These are phyloP conservation scores for Oncorhynchus nerka DNA, from an alignment of 2,113 vertebrate species.

Conservation along the genomic window DNA sequence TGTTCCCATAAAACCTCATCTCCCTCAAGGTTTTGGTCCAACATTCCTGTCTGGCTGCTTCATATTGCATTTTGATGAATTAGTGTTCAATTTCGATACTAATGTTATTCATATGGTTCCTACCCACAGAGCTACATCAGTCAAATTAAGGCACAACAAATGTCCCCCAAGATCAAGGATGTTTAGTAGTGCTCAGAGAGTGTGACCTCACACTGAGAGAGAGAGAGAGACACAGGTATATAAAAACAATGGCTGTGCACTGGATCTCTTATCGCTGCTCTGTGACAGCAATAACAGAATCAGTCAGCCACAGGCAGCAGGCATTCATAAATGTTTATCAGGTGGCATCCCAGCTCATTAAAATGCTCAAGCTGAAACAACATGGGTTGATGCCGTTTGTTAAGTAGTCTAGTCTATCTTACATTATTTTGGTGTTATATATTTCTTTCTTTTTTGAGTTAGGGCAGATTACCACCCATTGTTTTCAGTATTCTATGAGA, in stretches of 20 bases:
- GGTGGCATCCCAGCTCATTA: neutral
- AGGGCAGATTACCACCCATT: no score
- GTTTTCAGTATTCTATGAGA: no score
- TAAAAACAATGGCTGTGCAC: neutral
- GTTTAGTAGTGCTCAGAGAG: conserved; percentile 35
- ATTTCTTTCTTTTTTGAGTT: no score
- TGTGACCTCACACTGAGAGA: conserved; percentile 5
- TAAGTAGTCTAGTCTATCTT: conserved; percentile 22
- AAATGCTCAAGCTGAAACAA: no score
- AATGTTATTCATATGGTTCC: conserved; percentile 60
- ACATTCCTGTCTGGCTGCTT: conserved; percentile 32
- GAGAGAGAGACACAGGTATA: conserved; percentile 1
- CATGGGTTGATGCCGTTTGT: neutral
- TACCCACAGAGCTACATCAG: conserved; percentile 36
- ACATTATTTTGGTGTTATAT: no score
- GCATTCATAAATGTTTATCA: conserved; percentile 35
- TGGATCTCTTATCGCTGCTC: conserved; percentile 25
- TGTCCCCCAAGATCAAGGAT: conserved; percentile 33
- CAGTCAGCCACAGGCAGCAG: conserved; percentile 33
- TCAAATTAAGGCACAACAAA: conserved; percentile 28
- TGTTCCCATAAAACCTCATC: conserved; percentile 20
- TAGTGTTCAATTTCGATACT: conserved; percentile 27
- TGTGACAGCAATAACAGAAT: conserved; percentile 7
- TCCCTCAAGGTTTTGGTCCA: conserved; percentile 22
- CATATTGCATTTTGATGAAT: conserved; percentile 43